Evolutionary conservation across 2,888 invertebrate species (phyloP).

Genomic region (Drosophila recens): DNA sequence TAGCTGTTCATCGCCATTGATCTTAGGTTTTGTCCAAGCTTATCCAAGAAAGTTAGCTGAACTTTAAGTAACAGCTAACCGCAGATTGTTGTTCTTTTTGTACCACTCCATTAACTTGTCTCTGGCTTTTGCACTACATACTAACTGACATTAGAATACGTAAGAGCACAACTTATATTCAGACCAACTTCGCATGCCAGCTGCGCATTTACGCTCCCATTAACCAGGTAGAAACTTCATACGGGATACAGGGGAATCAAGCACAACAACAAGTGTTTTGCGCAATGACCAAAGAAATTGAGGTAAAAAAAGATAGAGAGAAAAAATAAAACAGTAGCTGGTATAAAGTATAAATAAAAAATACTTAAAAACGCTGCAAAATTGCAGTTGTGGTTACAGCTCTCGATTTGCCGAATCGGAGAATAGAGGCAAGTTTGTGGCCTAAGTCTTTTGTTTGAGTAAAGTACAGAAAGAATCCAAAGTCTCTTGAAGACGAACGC

Average conservation of each 20-base stretch:
- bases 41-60: slow-evolving; percentile 52
- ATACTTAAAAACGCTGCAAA: slow-evolving; percentile 42
- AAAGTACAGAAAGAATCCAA: slow-evolving; percentile 8
- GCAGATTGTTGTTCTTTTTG: slow-evolving; percentile 46
- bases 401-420: slow-evolving; percentile 8
- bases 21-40: slow-evolving; percentile 35
- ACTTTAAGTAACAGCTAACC: slow-evolving; percentile 40
- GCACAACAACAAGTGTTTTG: slow-evolving; percentile 67
- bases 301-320: slow-evolving; percentile 18
- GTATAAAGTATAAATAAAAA: slow-evolving; percentile 28
- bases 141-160: slow-evolving; percentile 71
- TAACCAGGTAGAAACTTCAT: slow-evolving; percentile 68
- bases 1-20: slow-evolving; percentile 43
- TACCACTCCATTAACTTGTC: slow-evolving; percentile 75
- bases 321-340: slow-evolving; percentile 42
- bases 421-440: slow-evolving; percentile 51
- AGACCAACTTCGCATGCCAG: slow-evolving; percentile 72
- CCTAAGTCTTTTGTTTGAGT: slow-evolving; percentile 57
- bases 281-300: slow-evolving; percentile 73
- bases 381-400: slow-evolving; percentile 50
- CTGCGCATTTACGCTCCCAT: slow-evolving; percentile 80
- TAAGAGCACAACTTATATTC: slow-evolving; percentile 40
- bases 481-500: slow-evolving; percentile 12
- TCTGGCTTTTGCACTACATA: slow-evolving; percentile 73
- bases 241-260: slow-evolving; percentile 35